These are phyloP conservation scores for Malurus melanocephalus DNA, from an alignment of 2,113 vertebrate genomes.

Conservation along the genomic window DNA sequence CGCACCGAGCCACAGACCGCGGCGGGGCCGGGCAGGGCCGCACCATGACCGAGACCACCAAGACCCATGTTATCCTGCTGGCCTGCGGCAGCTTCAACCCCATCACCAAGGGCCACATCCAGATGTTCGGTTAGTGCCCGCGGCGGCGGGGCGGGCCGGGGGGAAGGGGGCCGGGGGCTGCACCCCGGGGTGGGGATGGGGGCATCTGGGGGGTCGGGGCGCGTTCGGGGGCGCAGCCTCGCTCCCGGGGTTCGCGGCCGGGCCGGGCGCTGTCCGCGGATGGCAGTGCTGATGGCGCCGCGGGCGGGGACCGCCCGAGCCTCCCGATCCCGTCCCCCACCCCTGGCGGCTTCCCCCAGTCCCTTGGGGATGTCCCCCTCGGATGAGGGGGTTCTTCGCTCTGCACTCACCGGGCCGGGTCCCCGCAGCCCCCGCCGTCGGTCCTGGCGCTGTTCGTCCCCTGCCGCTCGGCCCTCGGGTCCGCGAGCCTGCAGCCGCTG, in stretches of 20 bases:
- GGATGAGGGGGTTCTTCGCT: not conserved
- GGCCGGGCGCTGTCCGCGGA: slow-evolving; percentile 49
- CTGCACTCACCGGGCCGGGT: not conserved
- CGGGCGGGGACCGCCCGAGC: not conserved
- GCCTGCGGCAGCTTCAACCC: too few relatives aligned
- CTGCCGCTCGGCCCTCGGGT: not conserved
- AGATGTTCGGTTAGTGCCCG: too few relatives aligned
- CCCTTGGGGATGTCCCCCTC: not conserved
- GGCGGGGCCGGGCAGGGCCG: too few relatives aligned
- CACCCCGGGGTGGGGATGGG: not conserved
- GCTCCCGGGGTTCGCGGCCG: not conserved
- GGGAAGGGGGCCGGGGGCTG: not conserved
- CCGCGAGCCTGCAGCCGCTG: not conserved
- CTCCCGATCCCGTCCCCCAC: not conserved
- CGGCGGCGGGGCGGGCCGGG: too few relatives aligned
- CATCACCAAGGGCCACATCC: too few relatives aligned
- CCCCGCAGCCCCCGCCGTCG: not conserved
- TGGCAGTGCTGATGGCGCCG: not conserved
- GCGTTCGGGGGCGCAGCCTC: not conserved
- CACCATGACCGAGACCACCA: too few relatives aligned
- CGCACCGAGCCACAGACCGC: too few relatives aligned
- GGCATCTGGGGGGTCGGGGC: too few relatives aligned
- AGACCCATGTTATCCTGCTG: too few relatives aligned
- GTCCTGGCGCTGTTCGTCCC: not conserved
- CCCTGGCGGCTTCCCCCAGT: not conserved